These are phyloP conservation scores for Psittacus erithacus DNA, from an alignment of 2,113 vertebrate genomes.

Conservation along the genomic window DNA sequence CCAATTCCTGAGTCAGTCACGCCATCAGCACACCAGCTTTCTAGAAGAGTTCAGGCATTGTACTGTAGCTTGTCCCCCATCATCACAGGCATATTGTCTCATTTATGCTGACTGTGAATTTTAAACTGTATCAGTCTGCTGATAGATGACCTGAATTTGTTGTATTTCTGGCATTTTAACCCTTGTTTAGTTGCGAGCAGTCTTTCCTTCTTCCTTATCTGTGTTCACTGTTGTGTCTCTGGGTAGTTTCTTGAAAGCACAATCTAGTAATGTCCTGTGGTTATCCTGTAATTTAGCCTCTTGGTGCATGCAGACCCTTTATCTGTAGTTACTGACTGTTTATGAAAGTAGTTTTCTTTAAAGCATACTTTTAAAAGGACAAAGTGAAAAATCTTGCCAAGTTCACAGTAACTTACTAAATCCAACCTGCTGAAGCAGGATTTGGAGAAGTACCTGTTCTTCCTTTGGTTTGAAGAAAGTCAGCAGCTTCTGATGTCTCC, in stretches of 20 bases:
- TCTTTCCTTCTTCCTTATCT: background rate
- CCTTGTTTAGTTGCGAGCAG: background rate
- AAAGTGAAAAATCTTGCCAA: constrained; percentile 27
- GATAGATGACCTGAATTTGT: background rate
- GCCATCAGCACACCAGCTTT: background rate
- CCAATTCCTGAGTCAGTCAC: background rate
- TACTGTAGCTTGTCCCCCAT: background rate
- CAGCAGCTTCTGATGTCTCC: constrained; percentile 24
- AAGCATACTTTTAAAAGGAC: background rate
- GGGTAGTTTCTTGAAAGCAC: constrained; percentile 13
- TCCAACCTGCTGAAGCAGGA: background rate
- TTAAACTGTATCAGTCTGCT: background rate
- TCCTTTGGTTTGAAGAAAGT: constrained; percentile 40
- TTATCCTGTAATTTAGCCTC: constrained; percentile 7
- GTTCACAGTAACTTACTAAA: constrained; percentile 31
- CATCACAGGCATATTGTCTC: background rate
- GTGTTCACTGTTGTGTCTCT: constrained; percentile 4
- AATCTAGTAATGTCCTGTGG: background rate
- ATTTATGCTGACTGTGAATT: constrained; percentile 9
- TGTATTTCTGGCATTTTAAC: background rate
- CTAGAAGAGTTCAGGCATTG: background rate
- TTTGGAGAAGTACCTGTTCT: constrained; percentile 3
- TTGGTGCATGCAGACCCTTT: constrained; percentile 40
- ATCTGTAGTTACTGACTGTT: background rate
- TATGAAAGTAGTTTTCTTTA: constrained; percentile 32